Conservation (phyloP, 2,113 vertebrate species). For the Burhinus oedicnemus region DNA sequence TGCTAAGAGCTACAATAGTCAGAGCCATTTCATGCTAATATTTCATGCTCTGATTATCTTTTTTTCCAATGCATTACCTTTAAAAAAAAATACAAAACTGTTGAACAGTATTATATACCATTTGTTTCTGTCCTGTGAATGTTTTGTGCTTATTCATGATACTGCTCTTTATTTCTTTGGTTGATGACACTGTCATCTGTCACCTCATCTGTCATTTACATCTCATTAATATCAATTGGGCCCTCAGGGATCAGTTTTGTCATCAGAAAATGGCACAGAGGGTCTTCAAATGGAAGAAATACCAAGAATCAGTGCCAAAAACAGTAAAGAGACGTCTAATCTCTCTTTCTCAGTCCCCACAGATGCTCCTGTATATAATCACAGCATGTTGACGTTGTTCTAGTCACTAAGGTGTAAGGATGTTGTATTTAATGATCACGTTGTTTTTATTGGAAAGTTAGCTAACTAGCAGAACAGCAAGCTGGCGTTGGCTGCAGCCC, state of each 20-base stretch:
- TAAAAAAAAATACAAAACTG: background rate
- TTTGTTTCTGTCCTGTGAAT: background rate
- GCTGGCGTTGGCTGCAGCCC: background rate
- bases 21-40: constrained; percentile 46
- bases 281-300: constrained; percentile 27
- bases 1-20: constrained; percentile 9
- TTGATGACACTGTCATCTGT: constrained; percentile 54
- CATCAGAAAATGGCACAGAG: constrained; percentile 46
- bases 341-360: background rate
- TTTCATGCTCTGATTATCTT: constrained; percentile 57
- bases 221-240: constrained; percentile 54
- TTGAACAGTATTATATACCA: background rate
- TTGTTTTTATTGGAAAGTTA: background rate
- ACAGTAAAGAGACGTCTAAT: background rate
- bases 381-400: background rate
- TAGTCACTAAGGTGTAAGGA: background rate
- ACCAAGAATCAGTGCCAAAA: constrained; percentile 25
- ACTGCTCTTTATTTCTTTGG: constrained; percentile 13
- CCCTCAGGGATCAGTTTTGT: constrained; percentile 41
- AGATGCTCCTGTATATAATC: background rate
- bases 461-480: background rate
- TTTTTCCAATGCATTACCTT: constrained; percentile 45
- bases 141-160: constrained; percentile 42
- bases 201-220: constrained; percentile 64
- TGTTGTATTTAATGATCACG: constrained; percentile 12